These are phyloP conservation scores for Hemibagrus guttatus DNA, from an alignment of 2,797 vertebrate species.

Conservation along the genomic window DNA sequence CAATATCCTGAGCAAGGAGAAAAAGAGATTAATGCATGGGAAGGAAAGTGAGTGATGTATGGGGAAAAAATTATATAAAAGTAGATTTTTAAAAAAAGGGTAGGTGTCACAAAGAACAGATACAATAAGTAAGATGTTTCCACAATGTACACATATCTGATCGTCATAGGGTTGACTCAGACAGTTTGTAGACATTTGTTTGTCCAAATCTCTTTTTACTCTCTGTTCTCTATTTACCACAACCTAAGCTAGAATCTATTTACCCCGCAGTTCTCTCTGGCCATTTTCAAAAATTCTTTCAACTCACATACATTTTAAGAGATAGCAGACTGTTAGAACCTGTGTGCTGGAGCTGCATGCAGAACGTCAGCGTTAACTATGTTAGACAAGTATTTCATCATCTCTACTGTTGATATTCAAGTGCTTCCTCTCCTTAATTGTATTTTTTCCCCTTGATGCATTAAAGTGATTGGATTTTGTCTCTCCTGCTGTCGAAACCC, in stretches of 20 bases:
- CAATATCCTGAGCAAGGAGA: constrained; percentile 51
- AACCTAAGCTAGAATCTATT: constrained; percentile 17
- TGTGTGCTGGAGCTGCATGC: constrained; percentile 9
- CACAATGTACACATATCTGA: neutral
- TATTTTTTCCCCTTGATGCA: constrained; percentile 60
- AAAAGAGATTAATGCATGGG: constrained; percentile 47
- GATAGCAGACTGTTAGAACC: constrained; percentile 29
- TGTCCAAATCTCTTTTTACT: constrained; percentile 13
- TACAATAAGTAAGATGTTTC: constrained; percentile 44
- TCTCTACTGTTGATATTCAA: constrained; percentile 37
- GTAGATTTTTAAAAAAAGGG: constrained; percentile 5
- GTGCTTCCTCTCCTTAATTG: constrained; percentile 53
- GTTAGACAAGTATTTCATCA: constrained; percentile 52
- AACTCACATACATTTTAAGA: neutral
- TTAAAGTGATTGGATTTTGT: constrained; percentile 68
- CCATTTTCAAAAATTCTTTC: constrained; percentile 15
- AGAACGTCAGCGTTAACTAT: constrained; percentile 35
- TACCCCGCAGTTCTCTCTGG: neutral
- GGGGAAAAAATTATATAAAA: constrained; percentile 22
- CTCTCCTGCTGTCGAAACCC: constrained; percentile 62
- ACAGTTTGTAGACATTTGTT: neutral
- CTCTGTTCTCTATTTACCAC: constrained; percentile 12
- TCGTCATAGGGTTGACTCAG: neutral
- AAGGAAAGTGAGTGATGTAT: constrained; percentile 16
- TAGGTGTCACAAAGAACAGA: neutral